A percentile compares a stretch with the other conserved stretches of the same genome.
Evolutionary conservation across 2,888 invertebrate species (phyloP).

Genomic region (Tillus elongatus): DNA sequence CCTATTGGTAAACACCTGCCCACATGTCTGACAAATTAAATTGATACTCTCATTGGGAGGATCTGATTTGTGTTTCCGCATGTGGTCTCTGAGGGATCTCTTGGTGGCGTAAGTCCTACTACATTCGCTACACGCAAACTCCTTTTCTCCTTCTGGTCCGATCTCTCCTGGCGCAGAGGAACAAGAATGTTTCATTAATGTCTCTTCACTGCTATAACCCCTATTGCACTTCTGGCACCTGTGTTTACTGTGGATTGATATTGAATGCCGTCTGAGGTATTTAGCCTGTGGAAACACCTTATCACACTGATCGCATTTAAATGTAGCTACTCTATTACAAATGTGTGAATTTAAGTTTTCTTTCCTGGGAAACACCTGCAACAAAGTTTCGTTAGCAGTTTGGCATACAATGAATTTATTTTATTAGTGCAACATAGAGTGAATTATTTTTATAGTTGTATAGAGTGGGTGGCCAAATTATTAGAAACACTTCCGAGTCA

Average conservation of each 20-base stretch:
- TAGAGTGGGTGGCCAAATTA: too few species aligned
- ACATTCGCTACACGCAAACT: neutral
- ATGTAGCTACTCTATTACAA: conserved; percentile 28
- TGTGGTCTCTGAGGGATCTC: neutral
- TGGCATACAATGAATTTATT: too few species aligned
- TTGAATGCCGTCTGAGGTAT: neutral
- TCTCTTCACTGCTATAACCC: neutral
- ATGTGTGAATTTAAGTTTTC: conserved; percentile 38
- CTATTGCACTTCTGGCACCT: neutral
- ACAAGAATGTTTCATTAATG: neutral
- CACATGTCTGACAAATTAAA: neutral
- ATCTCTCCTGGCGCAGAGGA: neutral
- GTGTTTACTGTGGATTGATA: neutral
- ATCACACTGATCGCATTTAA: conserved; percentile 25
- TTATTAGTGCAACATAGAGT: too few species aligned
- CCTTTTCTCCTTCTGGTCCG: too few species aligned
- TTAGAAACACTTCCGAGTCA: too few species aligned
- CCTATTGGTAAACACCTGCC: neutral
- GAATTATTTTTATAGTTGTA: too few species aligned
- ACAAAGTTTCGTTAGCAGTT: too few species aligned
- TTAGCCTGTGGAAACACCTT: neutral
- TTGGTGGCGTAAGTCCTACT: neutral
- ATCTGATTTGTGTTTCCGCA: neutral
- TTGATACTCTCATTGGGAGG: neutral
- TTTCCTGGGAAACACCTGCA: conserved; percentile 41